These are phyloP conservation scores for Lepidocyrtoides sp. DNA, from an alignment of 2,888 invertebrate genomes.

Conservation along the genomic window DNA sequence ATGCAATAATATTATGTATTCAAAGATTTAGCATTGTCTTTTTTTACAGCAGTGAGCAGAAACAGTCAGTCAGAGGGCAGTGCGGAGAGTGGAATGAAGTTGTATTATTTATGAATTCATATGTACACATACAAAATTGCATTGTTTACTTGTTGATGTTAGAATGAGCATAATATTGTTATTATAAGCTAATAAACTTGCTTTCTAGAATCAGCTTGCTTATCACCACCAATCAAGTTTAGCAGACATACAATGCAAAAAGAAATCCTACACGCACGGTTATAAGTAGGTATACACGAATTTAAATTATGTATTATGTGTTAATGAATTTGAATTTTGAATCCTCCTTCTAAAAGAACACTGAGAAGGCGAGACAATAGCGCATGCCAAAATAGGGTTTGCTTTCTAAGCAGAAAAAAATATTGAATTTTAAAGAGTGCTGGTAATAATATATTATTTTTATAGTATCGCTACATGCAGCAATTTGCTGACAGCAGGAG, in stretches of 20 bases:
- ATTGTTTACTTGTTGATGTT: no score
- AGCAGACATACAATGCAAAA: background rate
- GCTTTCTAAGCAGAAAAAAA: no score
- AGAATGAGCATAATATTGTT: no score
- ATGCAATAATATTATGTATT: no score
- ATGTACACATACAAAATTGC: background rate
- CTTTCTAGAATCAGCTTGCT: no score
- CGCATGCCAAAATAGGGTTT: background rate
- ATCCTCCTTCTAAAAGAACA: background rate
- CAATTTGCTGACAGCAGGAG: conserved; percentile 4
- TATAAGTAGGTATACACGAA: background rate
- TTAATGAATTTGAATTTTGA: conserved; percentile 44
- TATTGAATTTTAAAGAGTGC: background rate
- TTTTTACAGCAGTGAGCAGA: no score
- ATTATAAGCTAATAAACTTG: no score
- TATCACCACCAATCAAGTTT: no score
- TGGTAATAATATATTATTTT: background rate
- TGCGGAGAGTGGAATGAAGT: no score
- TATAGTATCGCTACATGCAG: background rate
- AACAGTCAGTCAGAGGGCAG: no score
- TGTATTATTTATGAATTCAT: no score
- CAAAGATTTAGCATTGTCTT: no score
- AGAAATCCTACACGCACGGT: background rate
- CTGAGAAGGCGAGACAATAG: background rate
- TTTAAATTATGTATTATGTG: conserved; percentile 59